Conservation (phyloP, 1,140 invertebrate species). For the Drosophila pseudoananassae region DNA sequence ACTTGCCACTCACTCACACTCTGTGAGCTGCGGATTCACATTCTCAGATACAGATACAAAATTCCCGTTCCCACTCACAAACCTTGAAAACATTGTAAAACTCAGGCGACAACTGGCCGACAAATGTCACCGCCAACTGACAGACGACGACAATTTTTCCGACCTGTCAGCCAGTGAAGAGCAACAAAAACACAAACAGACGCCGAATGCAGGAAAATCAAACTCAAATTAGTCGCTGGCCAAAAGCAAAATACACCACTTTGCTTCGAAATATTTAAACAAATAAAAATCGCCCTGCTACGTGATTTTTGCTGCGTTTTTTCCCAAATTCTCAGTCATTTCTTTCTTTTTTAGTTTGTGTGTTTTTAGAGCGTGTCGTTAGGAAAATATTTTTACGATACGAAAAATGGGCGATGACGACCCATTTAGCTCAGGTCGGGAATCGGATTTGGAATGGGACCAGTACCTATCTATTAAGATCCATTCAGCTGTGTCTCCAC, state of each 20-base stretch:
- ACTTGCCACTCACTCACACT: conserved; percentile 70
- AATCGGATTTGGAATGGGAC: conserved; percentile 29
- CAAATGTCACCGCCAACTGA: conserved; percentile 73
- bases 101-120: conserved; percentile 63
- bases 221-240: conserved; percentile 64
- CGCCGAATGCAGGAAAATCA: conserved; percentile 42
- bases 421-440: conserved; percentile 72
- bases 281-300: conserved; percentile 77
- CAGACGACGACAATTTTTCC: conserved; percentile 62
- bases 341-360: conserved; percentile 16
- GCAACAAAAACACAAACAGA: conserved; percentile 15
- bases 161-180: conserved; percentile 54
- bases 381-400: conserved; percentile 77
- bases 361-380: conserved; percentile 70
- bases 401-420: conserved; percentile 47
- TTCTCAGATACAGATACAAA: conserved; percentile 4
- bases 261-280: conserved; percentile 72
- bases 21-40: neutral
- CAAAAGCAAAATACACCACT: conserved; percentile 45
- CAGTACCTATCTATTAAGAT: conserved; percentile 55
- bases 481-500: conserved; percentile 39
- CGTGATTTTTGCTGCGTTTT: conserved; percentile 78
- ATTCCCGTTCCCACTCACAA: conserved; percentile 31
- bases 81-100: conserved; percentile 78
- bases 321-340: conserved; percentile 45